Conservation (phyloP, 2,888 invertebrate species). For the Acutogordius australiensis region DNA sequence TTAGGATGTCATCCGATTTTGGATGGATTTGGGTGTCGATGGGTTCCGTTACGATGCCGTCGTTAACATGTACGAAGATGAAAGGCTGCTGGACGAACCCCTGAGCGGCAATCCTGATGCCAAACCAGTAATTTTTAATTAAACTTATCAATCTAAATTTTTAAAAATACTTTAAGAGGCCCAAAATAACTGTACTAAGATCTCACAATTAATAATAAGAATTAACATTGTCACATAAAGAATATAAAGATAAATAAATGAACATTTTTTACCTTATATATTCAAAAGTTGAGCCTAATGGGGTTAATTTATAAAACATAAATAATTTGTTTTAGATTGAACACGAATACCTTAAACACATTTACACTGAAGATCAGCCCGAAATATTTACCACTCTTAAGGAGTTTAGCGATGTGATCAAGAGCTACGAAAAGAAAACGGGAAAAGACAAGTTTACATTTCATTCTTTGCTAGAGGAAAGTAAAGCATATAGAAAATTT, state of each 20-base stretch:
- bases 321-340: background rate
- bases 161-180: too few species aligned
- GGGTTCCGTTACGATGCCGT: slow-evolving; percentile 24
- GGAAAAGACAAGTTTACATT: slow-evolving; percentile 1
- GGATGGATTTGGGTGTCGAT: slow-evolving; percentile 26
- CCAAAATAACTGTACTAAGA: too few species aligned
- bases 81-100: slow-evolving; percentile 18
- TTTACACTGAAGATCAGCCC: slow-evolving; percentile 9
- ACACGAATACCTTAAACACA: background rate
- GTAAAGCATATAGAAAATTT: too few species aligned
- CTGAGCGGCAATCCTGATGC: slow-evolving; percentile 5
- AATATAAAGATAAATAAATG: too few species aligned
- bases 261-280: too few species aligned
- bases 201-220: too few species aligned
- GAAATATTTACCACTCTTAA: slow-evolving; percentile 1
- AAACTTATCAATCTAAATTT: background rate
- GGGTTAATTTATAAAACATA: too few species aligned
- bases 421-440: background rate
- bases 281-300: too few species aligned
- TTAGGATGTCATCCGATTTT: slow-evolving; percentile 23
- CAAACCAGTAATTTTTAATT: slow-evolving; percentile 8
- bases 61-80: slow-evolving; percentile 21
- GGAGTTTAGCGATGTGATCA: background rate
- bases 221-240: too few species aligned
- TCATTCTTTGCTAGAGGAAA: too few species aligned